Conservation (phyloP, 2,888 invertebrate genomes). For the Diloba caeruleocephala region DNA sequence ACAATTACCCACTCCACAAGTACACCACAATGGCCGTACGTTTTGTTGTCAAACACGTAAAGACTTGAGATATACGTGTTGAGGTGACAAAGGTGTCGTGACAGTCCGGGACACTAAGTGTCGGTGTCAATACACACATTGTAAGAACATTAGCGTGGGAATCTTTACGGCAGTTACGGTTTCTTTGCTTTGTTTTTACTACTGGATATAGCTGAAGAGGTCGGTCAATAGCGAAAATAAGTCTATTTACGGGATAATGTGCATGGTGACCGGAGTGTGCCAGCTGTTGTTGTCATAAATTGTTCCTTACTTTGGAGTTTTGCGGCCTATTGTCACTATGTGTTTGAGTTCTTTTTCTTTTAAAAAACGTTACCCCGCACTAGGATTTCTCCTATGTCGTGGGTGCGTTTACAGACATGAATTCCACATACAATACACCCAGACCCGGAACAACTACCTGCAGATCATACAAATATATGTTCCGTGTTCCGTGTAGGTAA, state of each 20-base stretch:
- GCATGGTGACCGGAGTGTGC: not conserved
- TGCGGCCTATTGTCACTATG: too few relatives aligned
- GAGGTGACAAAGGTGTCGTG: constrained; percentile 65
- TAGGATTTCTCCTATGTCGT: too few relatives aligned
- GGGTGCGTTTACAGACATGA: too few relatives aligned
- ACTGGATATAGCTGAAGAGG: constrained; percentile 36
- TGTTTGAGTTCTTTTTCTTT: too few relatives aligned
- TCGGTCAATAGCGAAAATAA: constrained; percentile 19
- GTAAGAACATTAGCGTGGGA: constrained; percentile 69
- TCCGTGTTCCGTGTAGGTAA: too few relatives aligned
- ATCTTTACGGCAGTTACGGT: constrained; percentile 36
- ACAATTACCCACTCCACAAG: constrained; percentile 17
- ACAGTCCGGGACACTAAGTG: constrained; percentile 62
- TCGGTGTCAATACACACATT: constrained; percentile 55
- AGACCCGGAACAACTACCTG: too few relatives aligned
- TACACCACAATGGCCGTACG: constrained; percentile 30
- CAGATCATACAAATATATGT: too few relatives aligned
- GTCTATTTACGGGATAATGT: too few relatives aligned
- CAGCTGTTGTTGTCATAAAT: too few relatives aligned
- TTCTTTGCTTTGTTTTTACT: constrained; percentile 41
- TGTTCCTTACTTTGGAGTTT: too few relatives aligned
- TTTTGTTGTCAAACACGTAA: constrained; percentile 18
- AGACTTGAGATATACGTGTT: constrained; percentile 28
- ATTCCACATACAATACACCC: too few relatives aligned
- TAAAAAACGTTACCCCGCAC: too few relatives aligned